Conservation (phyloP, 2,888 invertebrate species). For the Sinopyrophorus schimmeli region DNA sequence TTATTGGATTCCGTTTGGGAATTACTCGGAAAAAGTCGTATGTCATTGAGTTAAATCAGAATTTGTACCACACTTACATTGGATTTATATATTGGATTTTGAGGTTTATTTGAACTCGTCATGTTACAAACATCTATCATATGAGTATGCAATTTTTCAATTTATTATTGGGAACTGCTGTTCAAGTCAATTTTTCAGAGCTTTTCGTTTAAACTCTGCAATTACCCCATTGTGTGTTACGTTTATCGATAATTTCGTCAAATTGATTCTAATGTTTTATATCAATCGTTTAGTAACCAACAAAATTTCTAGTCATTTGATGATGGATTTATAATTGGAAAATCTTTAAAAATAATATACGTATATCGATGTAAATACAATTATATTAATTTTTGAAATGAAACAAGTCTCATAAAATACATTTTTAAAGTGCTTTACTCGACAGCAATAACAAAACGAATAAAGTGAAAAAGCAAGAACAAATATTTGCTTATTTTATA, state of each 20-base stretch:
- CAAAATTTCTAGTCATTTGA: too few relatives aligned
- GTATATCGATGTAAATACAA: too few relatives aligned
- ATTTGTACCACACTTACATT: constrained; percentile 33
- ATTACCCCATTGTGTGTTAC: background rate
- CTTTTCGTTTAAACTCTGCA: too few relatives aligned
- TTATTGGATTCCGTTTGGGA: constrained; percentile 36
- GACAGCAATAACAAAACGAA: constrained; percentile 5
- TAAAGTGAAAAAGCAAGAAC: constrained; percentile 16
- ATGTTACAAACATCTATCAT: constrained; percentile 34
- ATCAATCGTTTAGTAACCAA: too few relatives aligned
- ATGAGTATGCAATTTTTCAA: constrained; percentile 10
- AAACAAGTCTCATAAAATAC: too few relatives aligned
- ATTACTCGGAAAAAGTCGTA: constrained; percentile 37
- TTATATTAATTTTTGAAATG: too few relatives aligned
- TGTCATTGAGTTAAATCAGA: constrained; percentile 40
- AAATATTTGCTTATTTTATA: constrained; percentile 22
- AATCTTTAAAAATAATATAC: too few relatives aligned
- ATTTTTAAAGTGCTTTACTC: too few relatives aligned
- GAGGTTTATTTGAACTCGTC: constrained; percentile 36
- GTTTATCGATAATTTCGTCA: constrained; percentile 2
- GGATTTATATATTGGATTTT: constrained; percentile 39
- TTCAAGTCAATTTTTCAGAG: constrained; percentile 21
- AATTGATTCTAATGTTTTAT: too few relatives aligned
- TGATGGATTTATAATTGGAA: too few relatives aligned
- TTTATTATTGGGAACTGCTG: constrained; percentile 16